phyloP scores from a whole-genome alignment of 2,797 vertebrate species.

The Enteromius radiatus region DNA sequence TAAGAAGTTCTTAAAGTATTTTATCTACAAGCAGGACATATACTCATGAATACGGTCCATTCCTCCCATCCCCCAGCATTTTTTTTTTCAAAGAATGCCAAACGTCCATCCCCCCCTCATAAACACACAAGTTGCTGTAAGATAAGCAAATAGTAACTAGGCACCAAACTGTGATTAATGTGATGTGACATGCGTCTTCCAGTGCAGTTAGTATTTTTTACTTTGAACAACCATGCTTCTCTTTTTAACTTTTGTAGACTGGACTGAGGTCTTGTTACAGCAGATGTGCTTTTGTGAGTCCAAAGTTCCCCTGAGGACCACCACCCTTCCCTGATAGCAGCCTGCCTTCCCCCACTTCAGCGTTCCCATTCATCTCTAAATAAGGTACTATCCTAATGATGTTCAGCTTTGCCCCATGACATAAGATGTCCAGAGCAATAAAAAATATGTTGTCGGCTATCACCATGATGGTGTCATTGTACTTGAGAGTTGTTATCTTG shows the following conservation, averaged over 20 bases:
- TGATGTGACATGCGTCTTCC: not conserved
- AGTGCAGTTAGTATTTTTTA: not conserved
- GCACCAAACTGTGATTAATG: not conserved
- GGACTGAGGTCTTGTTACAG: conserved; percentile 41
- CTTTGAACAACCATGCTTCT: conserved; percentile 26
- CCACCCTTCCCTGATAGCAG: conserved; percentile 40
- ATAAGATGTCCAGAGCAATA: conserved; percentile 16
- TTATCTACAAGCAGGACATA: conserved; percentile 3
- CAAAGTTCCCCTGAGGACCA: conserved; percentile 36
- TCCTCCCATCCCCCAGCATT: conserved; percentile 37
- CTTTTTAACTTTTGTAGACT: conserved; percentile 31
- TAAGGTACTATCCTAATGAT: conserved; percentile 33
- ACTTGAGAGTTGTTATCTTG: conserved; percentile 9
- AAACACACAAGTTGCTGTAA: conserved; percentile 24
- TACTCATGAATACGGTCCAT: conserved; percentile 6
- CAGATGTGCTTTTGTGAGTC: conserved; percentile 56
- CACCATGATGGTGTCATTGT: conserved; percentile 1
- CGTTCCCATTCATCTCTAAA: conserved; percentile 12
- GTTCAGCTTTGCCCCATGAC: conserved; percentile 36
- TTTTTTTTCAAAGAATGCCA: conserved; percentile 31
- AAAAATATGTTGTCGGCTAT: not conserved
- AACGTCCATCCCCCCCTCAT: conserved; percentile 18
- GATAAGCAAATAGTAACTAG: not conserved
- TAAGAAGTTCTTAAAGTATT: not conserved
- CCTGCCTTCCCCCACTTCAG: conserved; percentile 24